Base-by-base conservation (phyloP, 2,113 vertebrate genomes). In the Symphodus melops region DNA sequence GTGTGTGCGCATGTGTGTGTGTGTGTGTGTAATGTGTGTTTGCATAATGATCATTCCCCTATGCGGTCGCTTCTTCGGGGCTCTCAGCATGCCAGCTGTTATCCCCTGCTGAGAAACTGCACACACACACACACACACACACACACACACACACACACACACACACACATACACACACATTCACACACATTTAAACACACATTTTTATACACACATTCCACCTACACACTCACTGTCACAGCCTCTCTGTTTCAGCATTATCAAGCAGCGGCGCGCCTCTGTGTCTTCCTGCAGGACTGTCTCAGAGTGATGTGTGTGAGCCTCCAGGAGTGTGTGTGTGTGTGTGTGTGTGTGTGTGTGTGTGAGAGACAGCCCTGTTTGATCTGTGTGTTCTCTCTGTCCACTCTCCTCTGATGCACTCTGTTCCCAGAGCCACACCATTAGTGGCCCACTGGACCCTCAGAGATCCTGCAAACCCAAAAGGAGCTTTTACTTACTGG, bases 81-180 rank as follows among this genome's bases (percentile, higher is more conserved):
- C 68, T 82, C 87, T 81, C 86, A 57, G 72, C 25, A 1, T 74
- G 86, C 80, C 88, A 89, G 85, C 83, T 88, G 90, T 88, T 84
- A 72, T 77, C 60, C 78, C 84, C 75, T 48, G 59, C 81, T 86
- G 75, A 81, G 82, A 28, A 41, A 51, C 75, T 44, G 19, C 16
- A 37, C 60, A 58, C 69, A 75, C 23, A 53, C 41, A 63, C 53
- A 41, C 68, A 41, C 58, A 62, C 21, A 57, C 70, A 72, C 51
- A 64, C 36, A 63, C 2, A 75, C 54, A 60, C 68, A 75, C 66
- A 63, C 5, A n/a, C 67, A 84, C 79, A 62, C 75, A 61, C 56
- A n/a, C n/a, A 37, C 65, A 68, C 79, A 72, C 77, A n/a, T n/a
- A n/a, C 16, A 37, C 60, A 58, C 69, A 75, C 23, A 53, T 46